Evolutionary conservation across 2,797 vertebrate genomes (phyloP), one percentile per base, ranked within the genome.

Genomic region (Epinephelus awoara): DNA sequence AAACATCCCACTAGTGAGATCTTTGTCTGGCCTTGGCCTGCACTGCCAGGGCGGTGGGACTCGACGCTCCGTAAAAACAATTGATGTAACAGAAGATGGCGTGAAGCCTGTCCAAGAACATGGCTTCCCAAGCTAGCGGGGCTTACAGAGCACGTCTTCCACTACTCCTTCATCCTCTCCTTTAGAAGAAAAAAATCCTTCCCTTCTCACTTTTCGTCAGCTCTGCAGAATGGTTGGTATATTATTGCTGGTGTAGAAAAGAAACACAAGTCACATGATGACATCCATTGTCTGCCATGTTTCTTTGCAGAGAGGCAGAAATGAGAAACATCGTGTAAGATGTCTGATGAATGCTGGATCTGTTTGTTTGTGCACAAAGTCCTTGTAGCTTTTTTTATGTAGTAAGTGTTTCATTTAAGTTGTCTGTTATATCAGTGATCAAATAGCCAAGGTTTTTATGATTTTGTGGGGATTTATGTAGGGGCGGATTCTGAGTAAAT

Each of bases 51-150:
- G 70, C 9, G 77, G 76, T 44, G 71, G 72, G 77, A 80, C 42
- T 74, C 18, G 0, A 67, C 17, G n/a, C 78, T 78, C 58, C 14
- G 5, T 44, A 72, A 80, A 84, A 81, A 87, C 64, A 84, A 70
- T 23, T 59, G 80, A 76, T 72, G 64, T 79, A 74, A 85, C 66
- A 83, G 69, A 82, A 73, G 62, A 80, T 50, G 68, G 51, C 27
- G 21, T 83, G 76, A 87, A 90, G 91, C 25, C n/a, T 81, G 68
- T 88, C 80, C 74, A 72, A 59, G 56, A 90, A 80, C 73, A 81
- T 23, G 77, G 67, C 38, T 75, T 73, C 67, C 42, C 11, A 69
- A 85, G 71, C 50, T 61, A 55, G 44, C 5, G 29, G n/a, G 49
- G 54, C 19, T 47, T 54, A 59, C 27, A 61, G 17, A 83, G 11